Evolutionary conservation across 2,888 invertebrate genomes (phyloP).

Genomic region (Ctenicera cuprea): DNA sequence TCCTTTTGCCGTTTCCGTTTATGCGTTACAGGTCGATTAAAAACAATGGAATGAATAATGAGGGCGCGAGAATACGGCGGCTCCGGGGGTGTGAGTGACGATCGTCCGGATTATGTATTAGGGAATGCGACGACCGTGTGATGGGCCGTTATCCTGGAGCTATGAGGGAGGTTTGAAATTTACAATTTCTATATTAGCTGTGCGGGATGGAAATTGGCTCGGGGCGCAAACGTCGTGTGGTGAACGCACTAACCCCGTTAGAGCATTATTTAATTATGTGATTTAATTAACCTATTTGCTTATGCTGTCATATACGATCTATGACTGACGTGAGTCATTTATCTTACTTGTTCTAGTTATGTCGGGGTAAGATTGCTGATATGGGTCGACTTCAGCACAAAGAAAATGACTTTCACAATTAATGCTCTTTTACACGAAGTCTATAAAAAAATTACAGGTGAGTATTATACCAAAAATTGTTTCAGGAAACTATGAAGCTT

Average conservation of each 20-base stretch:
- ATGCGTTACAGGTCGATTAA: constrained; percentile 43
- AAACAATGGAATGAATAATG: constrained; percentile 45
- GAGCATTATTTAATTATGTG: constrained; percentile 30
- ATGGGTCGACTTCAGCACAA: background rate
- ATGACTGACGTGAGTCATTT: constrained; percentile 19
- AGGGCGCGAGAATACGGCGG: constrained; percentile 30
- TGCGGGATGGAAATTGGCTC: constrained; percentile 35
- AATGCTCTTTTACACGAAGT: background rate
- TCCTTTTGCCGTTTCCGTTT: constrained; percentile 29
- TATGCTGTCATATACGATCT: background rate
- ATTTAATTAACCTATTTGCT: constrained; percentile 38
- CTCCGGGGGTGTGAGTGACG: constrained; percentile 33
- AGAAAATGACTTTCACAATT: background rate
- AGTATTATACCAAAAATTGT: too few species aligned
- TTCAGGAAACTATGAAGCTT: too few species aligned
- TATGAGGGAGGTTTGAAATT: constrained; percentile 35
- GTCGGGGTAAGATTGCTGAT: constrained; percentile 8
- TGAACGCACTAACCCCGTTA: constrained; percentile 21
- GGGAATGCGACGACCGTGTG: constrained; percentile 52
- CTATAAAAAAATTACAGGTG: background rate
- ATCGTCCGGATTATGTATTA: constrained; percentile 45
- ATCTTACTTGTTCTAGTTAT: constrained; percentile 3
- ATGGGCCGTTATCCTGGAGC: constrained; percentile 54
- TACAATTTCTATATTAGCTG: constrained; percentile 38
- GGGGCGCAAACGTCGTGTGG: constrained; percentile 21